Percentiles rank a stretch among this genome's conserved stretches.
phyloP scores from a whole-genome alignment of 2,888 invertebrate genomes.

The Boloria euphrosyne region DNA sequence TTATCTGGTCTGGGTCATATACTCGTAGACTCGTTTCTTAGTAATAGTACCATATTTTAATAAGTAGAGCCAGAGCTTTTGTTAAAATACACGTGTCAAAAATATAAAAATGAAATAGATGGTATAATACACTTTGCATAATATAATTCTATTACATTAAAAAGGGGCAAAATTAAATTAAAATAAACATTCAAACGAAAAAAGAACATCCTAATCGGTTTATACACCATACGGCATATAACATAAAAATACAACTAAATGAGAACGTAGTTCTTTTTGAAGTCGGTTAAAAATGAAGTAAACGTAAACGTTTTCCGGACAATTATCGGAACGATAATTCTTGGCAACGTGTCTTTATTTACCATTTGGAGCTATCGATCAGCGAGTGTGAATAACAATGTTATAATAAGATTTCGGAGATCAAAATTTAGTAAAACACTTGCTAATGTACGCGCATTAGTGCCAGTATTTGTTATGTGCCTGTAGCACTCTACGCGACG shows the following conservation, averaged over 20 bases:
- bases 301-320: neutral
- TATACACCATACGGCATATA: too few relatives aligned
- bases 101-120: too few relatives aligned
- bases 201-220: too few relatives aligned
- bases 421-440: neutral
- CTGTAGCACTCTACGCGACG: neutral
- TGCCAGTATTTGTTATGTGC: neutral
- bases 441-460: constrained; percentile 3
- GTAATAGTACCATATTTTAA: too few relatives aligned
- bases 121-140: too few relatives aligned
- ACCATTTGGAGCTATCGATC: neutral
- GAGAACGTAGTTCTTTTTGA: neutral
- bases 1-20: neutral
- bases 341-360: neutral
- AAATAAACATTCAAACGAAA: too few relatives aligned
- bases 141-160: too few relatives aligned
- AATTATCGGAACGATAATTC: neutral
- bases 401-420: constrained; percentile 3
- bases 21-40: too few relatives aligned
- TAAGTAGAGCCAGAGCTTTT: too few relatives aligned
- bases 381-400: constrained; percentile 2
- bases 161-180: too few relatives aligned
- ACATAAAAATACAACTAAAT: neutral
- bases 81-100: too few relatives aligned
- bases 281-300: neutral